Percentiles rank a stretch among this genome's conserved stretches.
Evolutionary conservation across 2,113 vertebrate species (phyloP).

Genomic region (Drymodes brunneopygia): DNA sequence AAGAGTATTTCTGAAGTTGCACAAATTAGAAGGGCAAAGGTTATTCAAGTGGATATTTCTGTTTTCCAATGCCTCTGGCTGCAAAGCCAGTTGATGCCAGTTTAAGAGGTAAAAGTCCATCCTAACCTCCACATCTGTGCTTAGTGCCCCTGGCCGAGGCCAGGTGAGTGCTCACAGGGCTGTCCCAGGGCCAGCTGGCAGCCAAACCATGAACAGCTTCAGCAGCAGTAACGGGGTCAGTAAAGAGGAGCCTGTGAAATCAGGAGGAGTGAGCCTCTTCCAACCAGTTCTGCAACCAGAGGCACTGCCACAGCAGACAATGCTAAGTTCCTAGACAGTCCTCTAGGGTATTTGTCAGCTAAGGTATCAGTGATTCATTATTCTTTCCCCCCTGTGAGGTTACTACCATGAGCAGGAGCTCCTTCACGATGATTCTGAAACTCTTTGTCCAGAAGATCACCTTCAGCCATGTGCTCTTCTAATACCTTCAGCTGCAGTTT

Average conservation of each 20-base stretch:
- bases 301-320: not conserved
- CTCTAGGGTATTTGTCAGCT: not conserved
- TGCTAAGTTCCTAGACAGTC: not conserved
- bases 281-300: not conserved
- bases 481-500: not conserved
- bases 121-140: not conserved
- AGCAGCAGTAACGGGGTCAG: not conserved
- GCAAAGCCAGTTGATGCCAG: not conserved
- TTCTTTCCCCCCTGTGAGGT: not conserved
- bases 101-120: not conserved
- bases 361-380: not conserved
- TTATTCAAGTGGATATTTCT: not conserved
- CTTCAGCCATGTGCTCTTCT: not conserved
- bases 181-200: not conserved
- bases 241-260: not conserved
- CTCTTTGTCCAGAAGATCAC: not conserved
- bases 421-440: not conserved
- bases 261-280: not conserved
- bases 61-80: not conserved
- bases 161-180: not conserved
- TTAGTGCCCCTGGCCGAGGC: not conserved
- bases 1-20: not conserved
- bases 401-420: not conserved
- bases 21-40: constrained; percentile 31
- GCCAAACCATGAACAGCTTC: rapidly evolving